A percentile compares a stretch with the other conserved stretches of the same genome.
Evolutionary conservation across 2,113 vertebrate genomes (phyloP).

Genomic region (Zosterops pallidus): DNA sequence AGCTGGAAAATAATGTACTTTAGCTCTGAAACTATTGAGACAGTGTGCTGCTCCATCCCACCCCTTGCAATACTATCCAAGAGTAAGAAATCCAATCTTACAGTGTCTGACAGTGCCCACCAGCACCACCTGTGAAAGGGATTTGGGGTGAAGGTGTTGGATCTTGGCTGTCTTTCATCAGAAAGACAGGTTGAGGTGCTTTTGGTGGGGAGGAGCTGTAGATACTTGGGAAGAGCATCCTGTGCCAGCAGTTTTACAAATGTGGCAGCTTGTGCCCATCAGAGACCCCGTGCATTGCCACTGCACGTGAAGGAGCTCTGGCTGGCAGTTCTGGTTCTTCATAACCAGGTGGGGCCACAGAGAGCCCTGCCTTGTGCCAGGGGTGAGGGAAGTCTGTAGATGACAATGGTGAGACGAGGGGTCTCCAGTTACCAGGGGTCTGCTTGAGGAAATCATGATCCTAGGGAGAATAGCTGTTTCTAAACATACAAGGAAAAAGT

Average conservation of each 20-base stretch:
- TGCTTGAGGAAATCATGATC: not conserved
- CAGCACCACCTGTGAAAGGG: accelerated
- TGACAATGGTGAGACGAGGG: accelerated
- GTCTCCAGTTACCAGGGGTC: not conserved
- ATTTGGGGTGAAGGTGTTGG: not conserved
- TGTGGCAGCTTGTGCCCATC: accelerated
- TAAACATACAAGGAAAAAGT: not conserved
- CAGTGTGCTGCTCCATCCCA: not conserved
- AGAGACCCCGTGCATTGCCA: accelerated
- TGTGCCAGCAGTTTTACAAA: not conserved
- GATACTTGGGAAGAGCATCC: not conserved
- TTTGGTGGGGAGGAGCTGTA: not conserved
- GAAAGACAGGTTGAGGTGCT: not conserved
- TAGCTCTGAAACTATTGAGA: not conserved
- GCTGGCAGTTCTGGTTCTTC: not conserved
- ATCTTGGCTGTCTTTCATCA: not conserved
- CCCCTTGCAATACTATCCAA: not conserved
- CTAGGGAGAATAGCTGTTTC: not conserved
- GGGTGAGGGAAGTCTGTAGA: not conserved
- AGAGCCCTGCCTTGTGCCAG: not conserved
- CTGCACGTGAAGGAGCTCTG: accelerated
- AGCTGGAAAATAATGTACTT: not conserved
- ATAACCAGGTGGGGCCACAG: not conserved
- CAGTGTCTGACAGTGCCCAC: not conserved
- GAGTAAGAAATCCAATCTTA: not conserved